A percentile compares a stretch with the other conserved stretches of the same genome.
phyloP scores from a whole-genome alignment of 2,888 invertebrate genomes.

The Catocala nupta region DNA sequence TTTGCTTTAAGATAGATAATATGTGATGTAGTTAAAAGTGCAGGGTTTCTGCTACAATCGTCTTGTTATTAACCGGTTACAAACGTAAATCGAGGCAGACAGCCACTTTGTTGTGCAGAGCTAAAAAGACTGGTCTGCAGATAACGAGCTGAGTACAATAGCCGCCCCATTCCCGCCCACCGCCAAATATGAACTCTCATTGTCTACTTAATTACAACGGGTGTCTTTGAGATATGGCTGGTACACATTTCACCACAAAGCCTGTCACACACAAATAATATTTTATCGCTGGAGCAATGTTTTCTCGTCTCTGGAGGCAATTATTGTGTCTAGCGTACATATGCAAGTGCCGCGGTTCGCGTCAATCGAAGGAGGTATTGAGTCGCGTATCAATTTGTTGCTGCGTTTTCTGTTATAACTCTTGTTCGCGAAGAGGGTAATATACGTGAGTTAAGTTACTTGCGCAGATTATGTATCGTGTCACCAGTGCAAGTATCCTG shows the following conservation, averaged over 20 bases:
- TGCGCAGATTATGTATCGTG: too few relatives aligned
- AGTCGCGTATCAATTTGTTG: slow-evolving; percentile 21
- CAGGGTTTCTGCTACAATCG: slow-evolving; percentile 28
- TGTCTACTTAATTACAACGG: slow-evolving; percentile 85
- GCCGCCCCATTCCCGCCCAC: slow-evolving; percentile 66
- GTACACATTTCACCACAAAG: slow-evolving; percentile 75
- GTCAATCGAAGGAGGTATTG: slow-evolving; percentile 57
- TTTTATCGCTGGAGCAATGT: slow-evolving; percentile 74
- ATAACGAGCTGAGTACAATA: slow-evolving; percentile 79
- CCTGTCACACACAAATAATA: slow-evolving; percentile 82
- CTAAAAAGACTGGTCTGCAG: slow-evolving; percentile 81
- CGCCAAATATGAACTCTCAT: slow-evolving; percentile 82
- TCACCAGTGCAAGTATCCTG: too few relatives aligned
- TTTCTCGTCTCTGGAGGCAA: slow-evolving; percentile 69
- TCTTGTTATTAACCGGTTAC: slow-evolving; percentile 65
- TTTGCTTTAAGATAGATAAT: not conserved
- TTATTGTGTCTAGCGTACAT: slow-evolving; percentile 59
- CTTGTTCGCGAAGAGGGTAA: too few relatives aligned
- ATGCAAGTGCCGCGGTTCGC: slow-evolving; percentile 26
- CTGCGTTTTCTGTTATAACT: not conserved
- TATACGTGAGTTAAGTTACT: too few relatives aligned
- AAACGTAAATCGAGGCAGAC: slow-evolving; percentile 54
- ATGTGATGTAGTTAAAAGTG: not conserved
- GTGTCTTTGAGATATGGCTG: slow-evolving; percentile 80
- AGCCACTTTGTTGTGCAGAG: slow-evolving; percentile 75